Evolutionary conservation across 2,888 invertebrate genomes (phyloP).

Genomic region (Volucella inflata): DNA sequence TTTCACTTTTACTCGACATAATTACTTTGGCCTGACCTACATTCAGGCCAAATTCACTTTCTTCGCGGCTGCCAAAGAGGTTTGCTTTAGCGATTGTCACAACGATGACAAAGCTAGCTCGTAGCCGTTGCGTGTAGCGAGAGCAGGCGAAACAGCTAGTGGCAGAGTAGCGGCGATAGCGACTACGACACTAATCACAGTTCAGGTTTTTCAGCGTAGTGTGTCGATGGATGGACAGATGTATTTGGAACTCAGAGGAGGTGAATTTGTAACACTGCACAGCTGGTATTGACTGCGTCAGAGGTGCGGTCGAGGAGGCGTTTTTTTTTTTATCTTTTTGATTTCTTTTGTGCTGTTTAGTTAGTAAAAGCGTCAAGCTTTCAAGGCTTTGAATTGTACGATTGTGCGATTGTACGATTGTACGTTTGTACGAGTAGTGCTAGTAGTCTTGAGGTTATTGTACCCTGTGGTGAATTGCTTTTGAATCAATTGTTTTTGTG

Average conservation of each 20-base stretch:
- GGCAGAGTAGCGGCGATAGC: conserved; percentile 16
- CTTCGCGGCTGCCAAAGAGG: conserved; percentile 59
- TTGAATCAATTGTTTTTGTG: background rate
- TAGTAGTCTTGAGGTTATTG: conserved; percentile 60
- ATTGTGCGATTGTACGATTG: too few species aligned
- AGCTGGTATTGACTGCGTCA: conserved; percentile 32
- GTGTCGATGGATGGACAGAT: conserved; percentile 32
- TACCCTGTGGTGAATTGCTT: conserved; percentile 48
- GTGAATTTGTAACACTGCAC: conserved; percentile 28
- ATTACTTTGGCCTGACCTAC: conserved; percentile 75
- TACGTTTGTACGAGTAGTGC: background rate
- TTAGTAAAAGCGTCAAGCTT: conserved; percentile 53
- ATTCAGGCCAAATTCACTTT: conserved; percentile 75
- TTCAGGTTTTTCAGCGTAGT: conserved; percentile 53
- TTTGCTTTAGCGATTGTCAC: conserved; percentile 35
- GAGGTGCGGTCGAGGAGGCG: conserved; percentile 37
- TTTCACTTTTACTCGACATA: conserved; percentile 76
- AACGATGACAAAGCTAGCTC: conserved; percentile 15
- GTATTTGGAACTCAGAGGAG: conserved; percentile 59
- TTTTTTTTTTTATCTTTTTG: conserved; percentile 3
- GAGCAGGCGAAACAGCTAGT: background rate
- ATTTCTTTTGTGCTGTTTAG: conserved; percentile 55
- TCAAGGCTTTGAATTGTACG: conserved; percentile 1
- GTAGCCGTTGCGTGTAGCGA: conserved; percentile 2
- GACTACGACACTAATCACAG: conserved; percentile 50